Percentiles rank a stretch among this genome's conserved stretches.
Conservation (phyloP, 2,113 vertebrate species). For the Astur gentilis region DNA sequence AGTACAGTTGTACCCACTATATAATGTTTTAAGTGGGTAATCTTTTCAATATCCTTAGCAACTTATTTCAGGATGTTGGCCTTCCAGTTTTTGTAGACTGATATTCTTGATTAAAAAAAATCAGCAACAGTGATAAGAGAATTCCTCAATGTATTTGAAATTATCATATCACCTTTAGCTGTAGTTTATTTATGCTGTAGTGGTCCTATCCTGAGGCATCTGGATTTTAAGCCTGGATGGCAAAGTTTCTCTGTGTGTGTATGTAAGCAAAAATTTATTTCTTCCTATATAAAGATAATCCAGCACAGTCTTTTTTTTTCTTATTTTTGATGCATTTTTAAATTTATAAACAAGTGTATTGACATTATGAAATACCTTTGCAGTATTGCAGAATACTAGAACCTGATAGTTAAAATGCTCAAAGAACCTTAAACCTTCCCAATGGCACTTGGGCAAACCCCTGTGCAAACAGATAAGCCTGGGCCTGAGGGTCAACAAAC, state of each 20-base stretch:
- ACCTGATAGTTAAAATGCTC: background rate
- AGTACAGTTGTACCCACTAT: background rate
- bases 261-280: background rate
- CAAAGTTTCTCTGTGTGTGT: background rate
- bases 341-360: background rate
- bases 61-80: background rate
- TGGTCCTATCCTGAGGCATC: background rate
- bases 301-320: background rate
- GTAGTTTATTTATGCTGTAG: background rate
- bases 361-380: background rate
- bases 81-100: background rate
- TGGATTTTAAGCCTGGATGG: background rate
- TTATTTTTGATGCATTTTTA: background rate
- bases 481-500: background rate
- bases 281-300: background rate
- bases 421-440: background rate
- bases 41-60: background rate
- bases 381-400: background rate
- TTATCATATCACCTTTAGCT: background rate
- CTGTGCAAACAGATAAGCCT: slow-evolving; percentile 51
- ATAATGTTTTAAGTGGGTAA: background rate
- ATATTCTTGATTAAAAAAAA: background rate
- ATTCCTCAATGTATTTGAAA: background rate
- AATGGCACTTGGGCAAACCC: background rate
- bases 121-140: background rate